Base-by-base conservation (phyloP, 2,797 vertebrate genomes). In the Champsocephalus esox region DNA sequence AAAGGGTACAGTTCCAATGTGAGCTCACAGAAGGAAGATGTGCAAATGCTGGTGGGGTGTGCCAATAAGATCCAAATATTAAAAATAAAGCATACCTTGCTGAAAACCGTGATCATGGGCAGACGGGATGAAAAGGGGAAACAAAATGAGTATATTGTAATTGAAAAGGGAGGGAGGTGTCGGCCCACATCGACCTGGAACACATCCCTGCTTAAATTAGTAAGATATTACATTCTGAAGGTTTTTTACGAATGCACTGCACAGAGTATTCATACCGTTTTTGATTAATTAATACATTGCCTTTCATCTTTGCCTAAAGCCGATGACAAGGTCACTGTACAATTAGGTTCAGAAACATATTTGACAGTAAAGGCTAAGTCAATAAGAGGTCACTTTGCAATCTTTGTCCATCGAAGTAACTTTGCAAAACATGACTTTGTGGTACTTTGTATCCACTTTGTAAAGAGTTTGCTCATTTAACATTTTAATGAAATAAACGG, bases 231-330 rank as follows among this genome's bases (percentile, higher is more conserved):
- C 70, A 7, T 70, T 65, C n/a, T 61, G 9, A 61, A 73, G 32
- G n/a, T 41, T 45, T 62, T 66, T 54, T 63, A 46, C 62, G 43
- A 70, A 45, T 66, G 60, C 66, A n/a, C 16, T 65, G 49, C 72
- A 75, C 49, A 14, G 16, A 71, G 21, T 43, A 61, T 74, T 70
- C 9, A 28, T 48, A 57, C 52, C 12, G 46, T 48, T 28, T 68
- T 63, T 77, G 43, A 79, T 75, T 3, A 57, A 75, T 79, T 66
- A 76, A 84, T 66, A 45, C 16, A 64, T 71, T 52, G 11, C 24
- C 3, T 71, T 70, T 70, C 56, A 60, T 71, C 52, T 70, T 74
- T 65, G 45, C 58, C 72, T 77, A 28, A 75, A 73, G 50, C 61
- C 49, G 43, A 21, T 64, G 19, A 51, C 54, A 75, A 81, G 57